These are phyloP conservation scores for Nerophis lumbriciformis DNA, from an alignment of 2,113 vertebrate genomes.

Conservation along the genomic window DNA sequence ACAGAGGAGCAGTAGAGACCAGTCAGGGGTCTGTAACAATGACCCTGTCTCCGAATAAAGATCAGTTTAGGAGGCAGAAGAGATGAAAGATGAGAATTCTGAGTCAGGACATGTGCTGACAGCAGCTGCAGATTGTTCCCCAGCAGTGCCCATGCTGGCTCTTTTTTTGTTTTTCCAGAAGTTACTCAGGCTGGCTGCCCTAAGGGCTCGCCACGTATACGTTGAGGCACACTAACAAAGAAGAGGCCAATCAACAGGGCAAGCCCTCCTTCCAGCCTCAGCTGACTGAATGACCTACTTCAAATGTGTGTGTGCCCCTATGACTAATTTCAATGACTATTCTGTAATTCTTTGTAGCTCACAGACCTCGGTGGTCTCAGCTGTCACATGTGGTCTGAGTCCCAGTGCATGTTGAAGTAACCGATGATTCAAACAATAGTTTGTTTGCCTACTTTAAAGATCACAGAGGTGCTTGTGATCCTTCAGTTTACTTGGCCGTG, in stretches of 20 bases:
- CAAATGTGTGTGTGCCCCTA: conserved; percentile 32
- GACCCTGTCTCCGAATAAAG: conserved; percentile 18
- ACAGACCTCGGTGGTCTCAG: conserved; percentile 16
- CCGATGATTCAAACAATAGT: conserved; percentile 8
- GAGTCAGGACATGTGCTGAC: conserved; percentile 27
- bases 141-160: conserved; percentile 35
- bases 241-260: conserved; percentile 45
- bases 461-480: neutral
- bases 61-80: conserved; percentile 26
- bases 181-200: conserved; percentile 41
- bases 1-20: conserved; percentile 28
- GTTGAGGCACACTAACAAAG: conserved; percentile 35
- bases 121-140: conserved; percentile 47
- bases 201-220: conserved; percentile 34
- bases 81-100: conserved; percentile 34
- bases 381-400: conserved; percentile 28
- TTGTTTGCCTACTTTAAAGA: conserved; percentile 13
- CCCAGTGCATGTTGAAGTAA: conserved; percentile 19
- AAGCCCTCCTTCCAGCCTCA: conserved; percentile 32
- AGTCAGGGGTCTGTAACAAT: conserved; percentile 5
- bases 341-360: conserved; percentile 23
- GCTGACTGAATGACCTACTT: conserved; percentile 50
- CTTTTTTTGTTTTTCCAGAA: conserved; percentile 55
- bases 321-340: conserved; percentile 35
- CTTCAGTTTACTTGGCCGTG: too few relatives aligned